Conservation (phyloP, 2,797 vertebrate species). For the Somateria mollissima region DNA sequence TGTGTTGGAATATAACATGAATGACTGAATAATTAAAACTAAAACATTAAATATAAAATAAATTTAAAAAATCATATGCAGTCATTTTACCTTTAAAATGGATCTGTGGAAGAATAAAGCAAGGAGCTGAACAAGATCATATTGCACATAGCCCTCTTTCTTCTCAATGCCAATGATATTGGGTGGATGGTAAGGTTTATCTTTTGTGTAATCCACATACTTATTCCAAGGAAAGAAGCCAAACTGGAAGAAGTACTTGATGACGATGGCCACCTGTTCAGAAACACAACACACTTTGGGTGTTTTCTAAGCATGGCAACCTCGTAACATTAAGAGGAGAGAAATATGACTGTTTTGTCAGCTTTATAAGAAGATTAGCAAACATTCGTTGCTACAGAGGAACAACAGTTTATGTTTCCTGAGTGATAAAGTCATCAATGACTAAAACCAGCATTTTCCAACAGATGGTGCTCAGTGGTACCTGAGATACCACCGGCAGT, state of each 20-base stretch:
- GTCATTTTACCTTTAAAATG: constrained; percentile 90
- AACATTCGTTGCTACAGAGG: background rate
- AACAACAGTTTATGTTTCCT: background rate
- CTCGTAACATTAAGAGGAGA: background rate
- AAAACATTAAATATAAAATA: background rate
- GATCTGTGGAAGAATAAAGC: constrained; percentile 98
- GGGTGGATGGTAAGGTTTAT: constrained; percentile 88
- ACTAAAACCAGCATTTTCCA: background rate
- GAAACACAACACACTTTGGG: background rate
- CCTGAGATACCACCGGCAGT: background rate
- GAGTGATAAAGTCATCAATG: background rate
- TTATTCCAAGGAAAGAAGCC: constrained; percentile 97
- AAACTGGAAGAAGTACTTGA: constrained; percentile 99
- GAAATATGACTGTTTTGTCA: background rate
- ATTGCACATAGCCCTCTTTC: constrained; percentile 96
- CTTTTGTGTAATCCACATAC: constrained; percentile 81
- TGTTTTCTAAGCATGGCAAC: constrained; percentile 38
- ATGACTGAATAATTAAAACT: background rate
- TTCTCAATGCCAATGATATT: constrained; percentile 98
- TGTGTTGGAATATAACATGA: background rate
- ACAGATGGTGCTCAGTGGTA: background rate
- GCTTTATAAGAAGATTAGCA: background rate
- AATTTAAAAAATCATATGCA: background rate
- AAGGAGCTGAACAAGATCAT: constrained; percentile 94
- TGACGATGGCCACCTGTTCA: constrained; percentile 90